Conservation (phyloP, 92 coral and sea anemone genomes). For the Blastomussa wellsi region DNA sequence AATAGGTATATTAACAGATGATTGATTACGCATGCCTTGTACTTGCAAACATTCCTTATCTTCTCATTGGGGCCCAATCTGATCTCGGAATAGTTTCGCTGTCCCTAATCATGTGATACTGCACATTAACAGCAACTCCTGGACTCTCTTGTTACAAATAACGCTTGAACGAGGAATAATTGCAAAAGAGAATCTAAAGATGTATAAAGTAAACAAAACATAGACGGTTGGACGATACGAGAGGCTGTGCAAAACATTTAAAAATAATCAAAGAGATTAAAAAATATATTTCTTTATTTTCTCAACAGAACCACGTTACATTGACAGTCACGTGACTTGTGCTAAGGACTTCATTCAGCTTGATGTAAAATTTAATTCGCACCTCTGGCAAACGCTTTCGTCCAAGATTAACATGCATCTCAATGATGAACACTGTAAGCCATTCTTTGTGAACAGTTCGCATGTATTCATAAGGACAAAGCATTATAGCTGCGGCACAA, state of each 20-base stretch:
- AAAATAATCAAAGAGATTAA: background rate
- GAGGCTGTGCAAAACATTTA: background rate
- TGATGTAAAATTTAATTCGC: constrained; percentile 5
- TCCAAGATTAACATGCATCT: constrained; percentile 27
- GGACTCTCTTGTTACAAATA: too few species aligned
- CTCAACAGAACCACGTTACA: background rate
- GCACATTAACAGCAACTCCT: too few species aligned
- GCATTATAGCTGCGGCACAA: constrained; percentile 68
- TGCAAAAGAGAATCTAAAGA: too few species aligned
- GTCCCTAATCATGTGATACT: background rate
- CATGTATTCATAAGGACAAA: constrained; percentile 52
- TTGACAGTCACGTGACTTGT: constrained; percentile 27
- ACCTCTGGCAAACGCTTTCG: constrained; percentile 14
- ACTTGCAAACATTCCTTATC: background rate
- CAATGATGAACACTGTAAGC: constrained; percentile 20
- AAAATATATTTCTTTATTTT: background rate
- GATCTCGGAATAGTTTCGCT: background rate
- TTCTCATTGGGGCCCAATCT: background rate
- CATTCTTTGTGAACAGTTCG: constrained; percentile 46
- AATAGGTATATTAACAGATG: background rate
- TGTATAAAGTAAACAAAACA: too few species aligned
- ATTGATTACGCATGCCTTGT: background rate
- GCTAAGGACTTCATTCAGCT: constrained; percentile 22
- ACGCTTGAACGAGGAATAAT: too few species aligned
- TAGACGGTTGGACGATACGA: background rate